phyloP scores from a whole-genome alignment of 2,113 vertebrate genomes.

The Carollia perspicillata region DNA sequence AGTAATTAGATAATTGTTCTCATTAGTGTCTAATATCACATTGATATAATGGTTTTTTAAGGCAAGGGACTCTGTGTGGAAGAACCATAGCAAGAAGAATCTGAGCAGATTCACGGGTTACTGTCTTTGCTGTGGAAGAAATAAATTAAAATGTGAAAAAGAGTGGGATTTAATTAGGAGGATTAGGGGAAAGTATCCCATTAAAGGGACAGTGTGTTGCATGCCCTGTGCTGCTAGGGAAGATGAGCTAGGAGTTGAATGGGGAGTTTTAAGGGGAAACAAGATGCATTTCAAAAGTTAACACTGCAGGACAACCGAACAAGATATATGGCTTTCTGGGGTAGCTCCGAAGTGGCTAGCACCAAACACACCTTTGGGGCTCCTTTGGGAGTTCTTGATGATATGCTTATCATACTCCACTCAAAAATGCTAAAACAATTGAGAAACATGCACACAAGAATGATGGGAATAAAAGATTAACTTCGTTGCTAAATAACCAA shows the following conservation, averaged over 20 bases:
- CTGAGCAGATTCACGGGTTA: background rate
- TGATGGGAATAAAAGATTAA: background rate
- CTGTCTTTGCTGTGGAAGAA: background rate
- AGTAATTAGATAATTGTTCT: background rate
- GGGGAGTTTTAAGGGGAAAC: background rate
- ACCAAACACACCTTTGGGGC: background rate
- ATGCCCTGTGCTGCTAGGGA: background rate
- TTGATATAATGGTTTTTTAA: background rate
- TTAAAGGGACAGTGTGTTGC: background rate
- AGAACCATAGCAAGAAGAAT: background rate
- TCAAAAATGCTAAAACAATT: background rate
- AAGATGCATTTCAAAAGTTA: background rate
- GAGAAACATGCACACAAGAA: background rate
- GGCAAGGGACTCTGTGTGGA: background rate
- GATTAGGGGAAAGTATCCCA: background rate
- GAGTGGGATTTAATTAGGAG: background rate
- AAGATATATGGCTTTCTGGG: background rate
- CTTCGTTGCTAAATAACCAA: background rate
- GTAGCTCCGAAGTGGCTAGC: background rate
- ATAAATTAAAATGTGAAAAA: background rate
- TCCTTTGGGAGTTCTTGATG: background rate
- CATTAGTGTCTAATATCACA: background rate
- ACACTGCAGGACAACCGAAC: background rate
- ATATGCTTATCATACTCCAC: background rate
- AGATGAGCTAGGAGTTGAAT: background rate